phyloP scores from a whole-genome alignment of 2,113 vertebrate genomes.

The Phoxinus phoxinus region DNA sequence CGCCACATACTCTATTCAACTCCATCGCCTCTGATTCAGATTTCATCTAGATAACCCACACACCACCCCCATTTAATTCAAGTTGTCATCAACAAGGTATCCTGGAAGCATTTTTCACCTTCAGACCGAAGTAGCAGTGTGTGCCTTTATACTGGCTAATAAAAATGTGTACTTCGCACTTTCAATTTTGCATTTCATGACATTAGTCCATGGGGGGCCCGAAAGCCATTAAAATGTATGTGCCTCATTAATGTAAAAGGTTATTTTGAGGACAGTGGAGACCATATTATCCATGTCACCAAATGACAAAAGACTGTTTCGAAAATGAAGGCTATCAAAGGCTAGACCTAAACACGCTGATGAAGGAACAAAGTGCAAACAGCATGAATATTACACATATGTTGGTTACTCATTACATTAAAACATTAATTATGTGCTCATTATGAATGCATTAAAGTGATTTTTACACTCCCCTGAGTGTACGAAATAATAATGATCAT shows the following conservation, averaged over 20 bases:
- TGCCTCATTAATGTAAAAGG: conserved; percentile 3
- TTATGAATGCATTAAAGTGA: background rate
- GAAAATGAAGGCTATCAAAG: conserved; percentile 33
- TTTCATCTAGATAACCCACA: conserved; percentile 48
- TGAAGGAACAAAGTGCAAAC: conserved; percentile 9
- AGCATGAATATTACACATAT: conserved; percentile 44
- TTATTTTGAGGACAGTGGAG: background rate
- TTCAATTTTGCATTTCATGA: background rate
- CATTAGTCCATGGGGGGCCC: background rate
- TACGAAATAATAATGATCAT: background rate
- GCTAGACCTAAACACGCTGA: background rate
- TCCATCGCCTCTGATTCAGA: conserved; percentile 42
- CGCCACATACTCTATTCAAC: conserved; percentile 16
- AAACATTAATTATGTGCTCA: conserved; percentile 16
- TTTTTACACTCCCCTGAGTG: conserved; percentile 4
- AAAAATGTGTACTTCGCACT: background rate
- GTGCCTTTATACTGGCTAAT: background rate
- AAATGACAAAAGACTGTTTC: conserved; percentile 5
- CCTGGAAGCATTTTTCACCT: conserved; percentile 11
- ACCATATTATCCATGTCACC: conserved; percentile 31
- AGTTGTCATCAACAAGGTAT: background rate
- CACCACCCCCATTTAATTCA: conserved; percentile 20
- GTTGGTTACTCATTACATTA: conserved; percentile 40
- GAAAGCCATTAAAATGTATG: conserved; percentile 3
- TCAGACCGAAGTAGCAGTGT: conserved; percentile 8